Evolutionary conservation across 2,888 invertebrate species (phyloP).

Genomic region (Parnassius apollo): DNA sequence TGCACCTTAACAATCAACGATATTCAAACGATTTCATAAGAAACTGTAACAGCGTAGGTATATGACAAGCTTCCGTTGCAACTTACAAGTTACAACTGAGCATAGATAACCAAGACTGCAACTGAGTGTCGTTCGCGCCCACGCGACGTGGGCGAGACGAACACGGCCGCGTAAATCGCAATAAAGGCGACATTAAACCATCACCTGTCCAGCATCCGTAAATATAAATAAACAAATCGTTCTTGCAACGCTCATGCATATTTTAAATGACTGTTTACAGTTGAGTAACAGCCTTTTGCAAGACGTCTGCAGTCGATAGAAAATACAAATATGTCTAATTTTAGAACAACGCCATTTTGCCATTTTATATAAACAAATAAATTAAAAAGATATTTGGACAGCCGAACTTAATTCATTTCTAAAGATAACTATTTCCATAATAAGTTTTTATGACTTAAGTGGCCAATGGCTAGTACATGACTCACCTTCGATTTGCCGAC

Average conservation of each 20-base stretch:
- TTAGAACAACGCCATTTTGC: no score
- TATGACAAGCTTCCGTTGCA: conserved; percentile 26
- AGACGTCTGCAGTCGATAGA: no score
- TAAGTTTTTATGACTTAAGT: no score
- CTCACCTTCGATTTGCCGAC: no score
- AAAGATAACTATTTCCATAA: no score
- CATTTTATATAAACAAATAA: no score
- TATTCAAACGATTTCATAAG: conserved; percentile 4
- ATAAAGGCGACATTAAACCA: conserved; percentile 58
- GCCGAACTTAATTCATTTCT: no score
- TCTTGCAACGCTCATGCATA: conserved; percentile 43
- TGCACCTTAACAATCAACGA: background rate
- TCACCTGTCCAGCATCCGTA: conserved; percentile 46
- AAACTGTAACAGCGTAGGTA: background rate
- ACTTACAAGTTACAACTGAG: background rate
- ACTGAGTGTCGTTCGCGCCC: conserved; percentile 27
- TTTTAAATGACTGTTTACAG: background rate
- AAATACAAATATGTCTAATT: no score
- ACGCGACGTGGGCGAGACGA: conserved; percentile 49
- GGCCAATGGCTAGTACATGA: no score
- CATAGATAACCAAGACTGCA: no score
- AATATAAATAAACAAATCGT: conserved; percentile 41
- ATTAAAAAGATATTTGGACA: no score
- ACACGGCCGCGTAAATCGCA: conserved; percentile 58
- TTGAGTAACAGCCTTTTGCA: no score